phyloP scores from a whole-genome alignment of 2,888 invertebrate species.

The Drosophila rellima region DNA sequence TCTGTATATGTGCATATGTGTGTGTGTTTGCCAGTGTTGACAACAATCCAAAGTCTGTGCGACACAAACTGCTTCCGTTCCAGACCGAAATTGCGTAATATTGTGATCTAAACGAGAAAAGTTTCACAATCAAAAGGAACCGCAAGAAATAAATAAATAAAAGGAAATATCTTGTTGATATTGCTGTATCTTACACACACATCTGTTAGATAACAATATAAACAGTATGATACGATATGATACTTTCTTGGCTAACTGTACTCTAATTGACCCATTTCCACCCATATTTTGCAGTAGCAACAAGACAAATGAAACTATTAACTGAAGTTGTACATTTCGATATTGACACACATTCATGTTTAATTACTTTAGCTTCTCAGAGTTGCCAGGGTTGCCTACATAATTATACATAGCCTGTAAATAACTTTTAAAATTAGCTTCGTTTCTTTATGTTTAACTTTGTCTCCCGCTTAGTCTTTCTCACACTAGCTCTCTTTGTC shows the following conservation, averaged over 20 bases:
- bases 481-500: not conserved
- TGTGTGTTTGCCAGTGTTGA: constrained; percentile 24
- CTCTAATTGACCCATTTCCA: too few relatives aligned
- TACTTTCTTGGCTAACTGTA: too few relatives aligned
- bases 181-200: not conserved
- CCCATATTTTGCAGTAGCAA: too few relatives aligned
- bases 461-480: not conserved
- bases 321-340: constrained; percentile 32
- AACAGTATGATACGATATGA: not conserved
- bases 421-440: constrained; percentile 50
- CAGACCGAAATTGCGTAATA: constrained; percentile 30
- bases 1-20: not conserved
- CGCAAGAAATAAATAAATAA: constrained; percentile 2
- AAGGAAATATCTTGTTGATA: not conserved
- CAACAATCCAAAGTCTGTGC: constrained; percentile 24
- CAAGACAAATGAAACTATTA: too few relatives aligned
- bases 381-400: constrained; percentile 38
- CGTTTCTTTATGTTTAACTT: not conserved
- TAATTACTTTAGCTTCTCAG: constrained; percentile 53
- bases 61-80: constrained; percentile 52
- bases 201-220: constrained; percentile 6
- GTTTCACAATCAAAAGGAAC: constrained; percentile 8
- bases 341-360: constrained; percentile 71
- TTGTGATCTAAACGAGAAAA: constrained; percentile 22
- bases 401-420: constrained; percentile 57